Evolutionary conservation across 2,113 vertebrate genomes (phyloP), one percentile per base, ranked within the genome.

Genomic region (Pseudorasbora parva): DNA sequence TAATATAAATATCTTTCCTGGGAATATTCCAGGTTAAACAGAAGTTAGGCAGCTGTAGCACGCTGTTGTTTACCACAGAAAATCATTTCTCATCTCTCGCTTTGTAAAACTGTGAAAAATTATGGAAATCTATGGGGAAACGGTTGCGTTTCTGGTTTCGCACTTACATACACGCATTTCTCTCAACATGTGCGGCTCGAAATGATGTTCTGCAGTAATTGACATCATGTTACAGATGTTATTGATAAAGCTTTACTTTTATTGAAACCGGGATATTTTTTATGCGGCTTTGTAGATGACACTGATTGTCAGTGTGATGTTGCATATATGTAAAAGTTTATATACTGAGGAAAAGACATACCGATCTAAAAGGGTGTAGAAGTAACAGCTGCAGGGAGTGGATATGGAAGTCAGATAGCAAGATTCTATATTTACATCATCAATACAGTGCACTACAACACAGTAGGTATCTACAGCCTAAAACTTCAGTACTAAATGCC

Each of bases 1-100:
- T 21, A 64, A 80, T 51, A 80, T 30, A 66, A 66, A 66, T 66
- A 49, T 19, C 5, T 66, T 66, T 33, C 25, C 17, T 64, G 76
- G 56, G 23, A 30, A 80, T 51, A 51, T 51, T 64, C 14, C 17
- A 66, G 43, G 25, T 30, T 80, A 21, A 30, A 66, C 23, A 30
- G 15, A 43, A 33, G 30, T 57, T 62, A 79, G 30, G 54, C 75
- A 78, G 21, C 33, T 1, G 1, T 75, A 27, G 25, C 9, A 75
- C 5, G 9, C 5, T 54, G 47, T 43, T 71, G 9, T 54, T 75
- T 30, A 75, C 41, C 10, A 8, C n/a, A 45, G 41, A 23, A 72
- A 72, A 7, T 45, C 10, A 45, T 71, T 45, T 71, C 21, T 23
- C 21, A 14, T 45, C 21, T 43, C 10, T 11, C 21, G 45, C 5